phyloP scores from a whole-genome alignment of 1,140 invertebrate species.

The Meteorus sp. region DNA sequence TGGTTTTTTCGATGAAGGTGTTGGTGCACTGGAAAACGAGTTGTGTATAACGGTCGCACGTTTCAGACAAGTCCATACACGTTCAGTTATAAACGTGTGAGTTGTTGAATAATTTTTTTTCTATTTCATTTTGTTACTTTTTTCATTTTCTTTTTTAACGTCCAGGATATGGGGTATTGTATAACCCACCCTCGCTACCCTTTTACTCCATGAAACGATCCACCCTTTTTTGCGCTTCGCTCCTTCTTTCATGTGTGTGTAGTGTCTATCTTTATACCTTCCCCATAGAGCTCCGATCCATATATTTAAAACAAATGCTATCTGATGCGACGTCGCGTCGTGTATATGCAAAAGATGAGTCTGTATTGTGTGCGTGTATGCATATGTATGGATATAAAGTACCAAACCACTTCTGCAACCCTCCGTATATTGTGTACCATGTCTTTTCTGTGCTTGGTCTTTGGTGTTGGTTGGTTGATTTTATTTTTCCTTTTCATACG shows the following conservation, averaged over 20 bases:
- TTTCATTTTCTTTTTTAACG: conserved; percentile 16
- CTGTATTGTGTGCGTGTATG: no score
- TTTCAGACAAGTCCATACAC: no score
- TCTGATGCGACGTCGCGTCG: conserved; percentile 56
- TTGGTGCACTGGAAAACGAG: conserved; percentile 30
- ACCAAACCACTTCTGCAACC: no score
- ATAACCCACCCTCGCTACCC: conserved; percentile 26
- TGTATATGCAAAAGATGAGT: conserved; percentile 41
- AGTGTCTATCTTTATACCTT: background rate
- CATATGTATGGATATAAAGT: no score
- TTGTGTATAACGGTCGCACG: conserved; percentile 28
- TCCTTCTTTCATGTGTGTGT: background rate
- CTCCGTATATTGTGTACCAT: no score
- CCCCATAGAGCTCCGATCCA: conserved; percentile 39
- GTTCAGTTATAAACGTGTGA: no score
- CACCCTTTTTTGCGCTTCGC: background rate
- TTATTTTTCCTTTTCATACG: no score
- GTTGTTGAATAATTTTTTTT: no score
- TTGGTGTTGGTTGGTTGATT: no score
- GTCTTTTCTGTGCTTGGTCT: no score
- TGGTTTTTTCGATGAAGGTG: conserved; percentile 24
- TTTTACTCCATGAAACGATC: conserved; percentile 13
- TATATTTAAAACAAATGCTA: conserved; percentile 61
- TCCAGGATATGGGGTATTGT: conserved; percentile 33
- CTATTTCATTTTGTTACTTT: no score